phyloP scores from a whole-genome alignment of 2,888 invertebrate species.

The Hyppa rectilinea region DNA sequence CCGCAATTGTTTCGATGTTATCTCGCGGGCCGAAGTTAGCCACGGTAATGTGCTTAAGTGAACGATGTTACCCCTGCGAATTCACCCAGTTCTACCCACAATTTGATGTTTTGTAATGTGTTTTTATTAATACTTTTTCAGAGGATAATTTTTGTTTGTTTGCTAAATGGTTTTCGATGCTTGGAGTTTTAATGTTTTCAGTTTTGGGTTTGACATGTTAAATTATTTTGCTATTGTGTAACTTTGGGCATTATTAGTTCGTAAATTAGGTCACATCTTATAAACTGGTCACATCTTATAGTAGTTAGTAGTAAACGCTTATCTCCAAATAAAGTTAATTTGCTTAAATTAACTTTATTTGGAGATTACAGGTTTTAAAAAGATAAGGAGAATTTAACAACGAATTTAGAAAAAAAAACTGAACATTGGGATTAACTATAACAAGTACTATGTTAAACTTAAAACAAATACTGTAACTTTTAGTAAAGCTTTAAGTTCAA shows the following conservation, averaged over 20 bases:
- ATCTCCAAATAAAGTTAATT: no score
- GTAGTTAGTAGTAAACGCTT: no score
- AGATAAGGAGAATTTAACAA: background rate
- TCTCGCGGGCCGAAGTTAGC: conserved; percentile 74
- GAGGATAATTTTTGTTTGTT: conserved; percentile 51
- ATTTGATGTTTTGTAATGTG: conserved; percentile 78
- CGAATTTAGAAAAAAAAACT: no score
- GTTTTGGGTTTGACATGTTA: background rate
- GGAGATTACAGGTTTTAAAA: background rate
- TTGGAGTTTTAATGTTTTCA: conserved; percentile 35
- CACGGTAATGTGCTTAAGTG: conserved; percentile 88
- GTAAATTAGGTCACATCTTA: no score
- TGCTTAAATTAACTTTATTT: background rate
- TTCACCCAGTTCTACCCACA: conserved; percentile 81
- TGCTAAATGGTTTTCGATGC: conserved; percentile 56
- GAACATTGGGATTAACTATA: background rate
- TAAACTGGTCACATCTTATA: no score
- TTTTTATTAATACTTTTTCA: conserved; percentile 72
- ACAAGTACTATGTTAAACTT: conserved; percentile 6
- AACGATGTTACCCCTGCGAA: conserved; percentile 88
- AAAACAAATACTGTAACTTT: conserved; percentile 13
- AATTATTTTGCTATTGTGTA: background rate
- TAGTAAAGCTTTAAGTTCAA: background rate
- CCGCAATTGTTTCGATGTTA: conserved; percentile 86
- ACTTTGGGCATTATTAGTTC: background rate